Base-by-base conservation (phyloP, 1,140 invertebrate species). In the Magallana angulata region DNA sequence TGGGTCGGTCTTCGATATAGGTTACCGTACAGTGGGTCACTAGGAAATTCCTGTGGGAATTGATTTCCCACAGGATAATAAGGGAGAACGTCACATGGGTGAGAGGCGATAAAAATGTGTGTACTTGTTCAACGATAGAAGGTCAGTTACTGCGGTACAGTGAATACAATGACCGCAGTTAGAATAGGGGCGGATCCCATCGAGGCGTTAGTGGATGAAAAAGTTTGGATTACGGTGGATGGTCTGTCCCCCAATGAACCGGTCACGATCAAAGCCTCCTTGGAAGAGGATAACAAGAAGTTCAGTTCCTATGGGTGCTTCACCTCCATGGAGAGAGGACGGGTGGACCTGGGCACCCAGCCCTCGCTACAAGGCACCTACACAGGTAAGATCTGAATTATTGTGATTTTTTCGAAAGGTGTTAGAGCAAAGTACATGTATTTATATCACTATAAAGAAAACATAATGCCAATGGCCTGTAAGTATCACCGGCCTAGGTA, bases 291-390 rank as follows among this genome's bases (percentile, higher is more conserved):
- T 3, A 84, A 87, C 16, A 57, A 56, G 7, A 80, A 16, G n/a
- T 91, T 91, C 64, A 64, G 60, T 8, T 89, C 90, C 1, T 80
- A 58, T 68, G 89, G 87, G 14, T 89, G 87, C 24, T 90, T 86
- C 36, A 82, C 18, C 12, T 68, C 90, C 1, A 60, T 80, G 57
- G 24, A 64, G 1, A n/a, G 81, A 48, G 90, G 90, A 68, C 7
- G 82, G 59, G 82, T 91, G n/a, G 80, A 86, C 58, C 12, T 90
- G 36, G 58, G 60, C 14, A 88, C 71, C 18, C 60, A 88, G 7
- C 3, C 58, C 12, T 88, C 84, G 8, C 9, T 86, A n/a, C 16
- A 56, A 6, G 90, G 90, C 30, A 91, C 89, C 18, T 91, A 91
- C 56, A 87, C 84, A 88, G 90, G 90, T 91, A 5, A 9, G 57